A percentile compares a stretch with the other conserved stretches of the same genome.
Conservation (phyloP, 2,888 invertebrate genomes). For the Leptinotarsa juncta region DNA sequence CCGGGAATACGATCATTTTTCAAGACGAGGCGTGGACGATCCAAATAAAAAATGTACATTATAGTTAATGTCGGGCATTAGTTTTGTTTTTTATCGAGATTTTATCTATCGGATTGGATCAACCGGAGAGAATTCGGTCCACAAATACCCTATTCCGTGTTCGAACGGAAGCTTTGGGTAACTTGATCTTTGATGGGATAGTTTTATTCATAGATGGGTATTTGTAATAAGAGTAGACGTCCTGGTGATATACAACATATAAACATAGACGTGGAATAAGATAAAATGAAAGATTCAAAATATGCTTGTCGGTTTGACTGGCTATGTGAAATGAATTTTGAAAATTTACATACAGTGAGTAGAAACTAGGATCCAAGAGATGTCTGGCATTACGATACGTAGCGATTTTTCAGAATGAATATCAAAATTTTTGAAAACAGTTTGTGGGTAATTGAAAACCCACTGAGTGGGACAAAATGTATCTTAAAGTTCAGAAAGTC, state of each 20-base stretch:
- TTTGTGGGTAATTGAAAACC: too few species aligned
- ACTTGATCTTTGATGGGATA: slow-evolving; percentile 30
- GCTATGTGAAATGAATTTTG: too few species aligned
- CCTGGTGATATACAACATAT: background rate
- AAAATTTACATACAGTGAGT: too few species aligned
- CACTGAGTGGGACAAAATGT: too few species aligned
- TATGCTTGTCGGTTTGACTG: too few species aligned
- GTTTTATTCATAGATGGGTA: slow-evolving; percentile 14
- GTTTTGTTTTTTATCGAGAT: slow-evolving; percentile 46
- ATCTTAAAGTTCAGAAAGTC: too few species aligned
- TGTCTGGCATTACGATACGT: too few species aligned
- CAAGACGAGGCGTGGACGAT: slow-evolving; percentile 43
- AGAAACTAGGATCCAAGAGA: too few species aligned
- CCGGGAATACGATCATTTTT: slow-evolving; percentile 45
- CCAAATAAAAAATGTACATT: slow-evolving; percentile 44
- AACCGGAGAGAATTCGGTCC: slow-evolving; percentile 22
- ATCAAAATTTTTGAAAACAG: too few species aligned
- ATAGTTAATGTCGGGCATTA: slow-evolving; percentile 45
- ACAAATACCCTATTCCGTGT: slow-evolving; percentile 21
- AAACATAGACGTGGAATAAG: too few species aligned
- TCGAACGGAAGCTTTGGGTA: slow-evolving; percentile 34
- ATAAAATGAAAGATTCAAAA: too few species aligned
- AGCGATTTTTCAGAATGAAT: too few species aligned
- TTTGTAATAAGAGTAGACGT: slow-evolving; percentile 17
- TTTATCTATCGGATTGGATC: slow-evolving; percentile 45